Evolutionary conservation across 1,140 invertebrate genomes (phyloP).

Genomic region (Neuroterus valhalla): DNA sequence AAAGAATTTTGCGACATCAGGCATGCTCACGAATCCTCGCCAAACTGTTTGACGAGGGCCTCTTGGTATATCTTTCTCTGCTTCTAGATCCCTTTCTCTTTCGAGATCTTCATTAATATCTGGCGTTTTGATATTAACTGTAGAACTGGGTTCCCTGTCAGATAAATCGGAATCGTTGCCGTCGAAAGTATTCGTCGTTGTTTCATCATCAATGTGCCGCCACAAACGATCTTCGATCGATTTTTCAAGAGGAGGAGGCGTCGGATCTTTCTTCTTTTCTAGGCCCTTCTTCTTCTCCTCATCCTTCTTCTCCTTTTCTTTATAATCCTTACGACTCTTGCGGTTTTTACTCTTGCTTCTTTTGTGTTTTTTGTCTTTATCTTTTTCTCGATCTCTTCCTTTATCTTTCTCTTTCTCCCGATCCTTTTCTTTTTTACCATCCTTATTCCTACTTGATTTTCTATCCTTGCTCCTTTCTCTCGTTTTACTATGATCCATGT

Average conservation of each 20-base stretch:
- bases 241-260: constrained; percentile 50
- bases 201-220: constrained; percentile 72
- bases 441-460: constrained; percentile 59
- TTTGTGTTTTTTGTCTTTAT: constrained; percentile 60
- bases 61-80: constrained; percentile 40
- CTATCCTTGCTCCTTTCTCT: constrained; percentile 65
- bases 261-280: constrained; percentile 60
- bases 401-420: constrained; percentile 52
- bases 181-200: constrained; percentile 68
- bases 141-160: constrained; percentile 77
- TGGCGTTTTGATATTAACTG: constrained; percentile 77
- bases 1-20: constrained; percentile 92
- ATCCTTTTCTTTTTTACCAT: constrained; percentile 62
- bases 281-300: constrained; percentile 49
- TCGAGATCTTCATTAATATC: constrained; percentile 73
- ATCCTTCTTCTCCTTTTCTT: constrained; percentile 58
- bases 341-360: constrained; percentile 52
- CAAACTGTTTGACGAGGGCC: constrained; percentile 79
- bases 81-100: constrained; percentile 62
- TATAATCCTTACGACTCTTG: constrained; percentile 50
- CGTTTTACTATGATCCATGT: constrained; percentile 50
- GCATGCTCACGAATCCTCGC: constrained; percentile 92
- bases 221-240: constrained; percentile 69
- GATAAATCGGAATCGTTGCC: constrained; percentile 74
- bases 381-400: constrained; percentile 54